phyloP scores from a whole-genome alignment of 2,797 vertebrate species.

The Triplophysa bombifrons region DNA sequence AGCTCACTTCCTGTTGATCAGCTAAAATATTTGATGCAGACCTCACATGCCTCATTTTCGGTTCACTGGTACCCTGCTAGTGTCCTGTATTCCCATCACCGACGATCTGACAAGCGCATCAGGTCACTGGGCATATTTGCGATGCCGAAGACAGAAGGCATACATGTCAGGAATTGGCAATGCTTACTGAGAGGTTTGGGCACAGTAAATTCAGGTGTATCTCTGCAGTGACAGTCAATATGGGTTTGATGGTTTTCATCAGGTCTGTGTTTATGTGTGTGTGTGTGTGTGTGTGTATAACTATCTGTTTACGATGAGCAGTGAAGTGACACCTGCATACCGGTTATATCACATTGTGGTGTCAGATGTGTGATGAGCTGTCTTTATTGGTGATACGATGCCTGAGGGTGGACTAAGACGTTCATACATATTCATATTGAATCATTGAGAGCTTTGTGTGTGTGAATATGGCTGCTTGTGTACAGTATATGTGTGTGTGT shows the following conservation, averaged over 20 bases:
- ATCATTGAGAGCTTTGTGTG: conserved; percentile 27
- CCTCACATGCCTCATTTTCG: not conserved
- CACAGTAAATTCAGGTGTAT: not conserved
- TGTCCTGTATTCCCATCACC: not conserved
- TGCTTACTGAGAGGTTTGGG: conserved; percentile 11
- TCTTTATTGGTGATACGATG: not conserved
- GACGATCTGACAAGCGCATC: conserved; percentile 32
- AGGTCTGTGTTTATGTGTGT: not conserved
- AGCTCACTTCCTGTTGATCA: conserved; percentile 14
- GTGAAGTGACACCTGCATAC: not conserved
- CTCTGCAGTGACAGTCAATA: not conserved
- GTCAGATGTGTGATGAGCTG: conserved; percentile 6
- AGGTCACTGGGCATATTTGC: conserved; percentile 16
- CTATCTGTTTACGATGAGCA: not conserved
- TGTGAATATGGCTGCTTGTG: conserved; percentile 30
- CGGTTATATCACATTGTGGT: conserved; percentile 34
- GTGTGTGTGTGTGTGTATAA: not conserved
- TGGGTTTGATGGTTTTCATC: conserved; percentile 13
- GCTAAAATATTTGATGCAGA: conserved; percentile 1
- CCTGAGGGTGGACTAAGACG: conserved; percentile 21
- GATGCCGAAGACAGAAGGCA: conserved; percentile 8
- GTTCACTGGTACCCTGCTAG: conserved; percentile 31
- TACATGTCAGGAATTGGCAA: conserved; percentile 27
- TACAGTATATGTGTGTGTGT: conserved; percentile 17
- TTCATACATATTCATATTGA: conserved; percentile 48